A percentile compares a stretch with the other conserved stretches of the same genome.
Evolutionary conservation across 2,113 vertebrate species (phyloP).

Genomic region (Rhinopomastus cyanomelas): DNA sequence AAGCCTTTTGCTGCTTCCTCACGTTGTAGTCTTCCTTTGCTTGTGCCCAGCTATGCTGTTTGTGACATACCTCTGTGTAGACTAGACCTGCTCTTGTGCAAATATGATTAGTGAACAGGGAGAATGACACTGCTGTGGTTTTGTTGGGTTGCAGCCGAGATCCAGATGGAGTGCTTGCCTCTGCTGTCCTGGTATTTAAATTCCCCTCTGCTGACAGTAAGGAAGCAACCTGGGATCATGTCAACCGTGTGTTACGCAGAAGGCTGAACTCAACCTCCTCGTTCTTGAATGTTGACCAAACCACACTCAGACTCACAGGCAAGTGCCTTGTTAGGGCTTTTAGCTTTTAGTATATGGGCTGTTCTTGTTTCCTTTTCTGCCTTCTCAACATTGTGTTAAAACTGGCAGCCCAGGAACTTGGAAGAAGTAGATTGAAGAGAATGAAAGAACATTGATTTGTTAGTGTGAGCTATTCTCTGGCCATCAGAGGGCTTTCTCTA

Average conservation of each 20-base stretch:
- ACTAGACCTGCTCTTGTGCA: not conserved
- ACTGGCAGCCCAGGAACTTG: not conserved
- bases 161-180: slow-evolving; percentile 53
- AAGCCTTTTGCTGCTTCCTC: not conserved
- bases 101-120: not conserved
- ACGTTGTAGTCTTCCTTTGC: not conserved
- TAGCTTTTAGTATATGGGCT: not conserved
- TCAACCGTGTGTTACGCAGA: slow-evolving; percentile 47
- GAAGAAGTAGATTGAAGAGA: not conserved
- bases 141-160: slow-evolving; percentile 70
- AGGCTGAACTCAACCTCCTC: slow-evolving; percentile 42
- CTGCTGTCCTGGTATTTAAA: slow-evolving; percentile 72
- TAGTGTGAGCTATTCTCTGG: not conserved
- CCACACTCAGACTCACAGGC: slow-evolving; percentile 68
- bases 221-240: not conserved
- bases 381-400: not conserved
- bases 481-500: not conserved
- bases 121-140: not conserved
- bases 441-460: not conserved
- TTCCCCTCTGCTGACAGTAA: slow-evolving; percentile 50
- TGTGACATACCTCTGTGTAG: not conserved
- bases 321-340: slow-evolving; percentile 54
- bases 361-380: not conserved
- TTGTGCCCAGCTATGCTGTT: not conserved
- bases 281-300: slow-evolving; percentile 55